Conservation (phyloP, 2,797 vertebrate genomes). For the Mormyrus proboscirostris region DNA sequence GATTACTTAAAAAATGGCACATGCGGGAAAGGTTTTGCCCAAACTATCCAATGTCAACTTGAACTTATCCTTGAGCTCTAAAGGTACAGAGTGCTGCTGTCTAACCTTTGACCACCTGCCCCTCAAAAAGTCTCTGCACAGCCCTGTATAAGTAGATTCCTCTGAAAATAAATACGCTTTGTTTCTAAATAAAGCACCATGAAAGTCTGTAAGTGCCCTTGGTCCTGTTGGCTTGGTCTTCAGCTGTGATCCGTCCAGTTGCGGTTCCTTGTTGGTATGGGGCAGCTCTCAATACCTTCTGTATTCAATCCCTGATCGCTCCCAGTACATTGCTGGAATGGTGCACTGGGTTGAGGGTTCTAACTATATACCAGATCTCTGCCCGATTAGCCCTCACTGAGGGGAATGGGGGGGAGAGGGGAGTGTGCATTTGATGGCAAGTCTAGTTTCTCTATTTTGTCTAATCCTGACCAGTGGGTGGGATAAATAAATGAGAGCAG, state of each 20-base stretch:
- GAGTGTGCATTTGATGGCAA: not conserved
- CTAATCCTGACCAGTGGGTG: not conserved
- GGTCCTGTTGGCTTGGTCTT: not conserved
- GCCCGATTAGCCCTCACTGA: not conserved
- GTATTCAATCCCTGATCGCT: not conserved
- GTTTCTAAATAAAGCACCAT: not conserved
- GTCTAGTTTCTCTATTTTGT: not conserved
- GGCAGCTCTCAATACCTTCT: not conserved
- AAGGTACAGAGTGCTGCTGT: not conserved
- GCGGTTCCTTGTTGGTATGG: not conserved
- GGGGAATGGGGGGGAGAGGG: not conserved
- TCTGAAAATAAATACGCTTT: not conserved
- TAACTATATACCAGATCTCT: not conserved
- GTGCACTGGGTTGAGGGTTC: not conserved
- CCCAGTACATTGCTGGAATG: not conserved
- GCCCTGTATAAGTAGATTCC: not conserved
- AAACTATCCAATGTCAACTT: not conserved
- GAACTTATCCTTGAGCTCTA: not conserved
- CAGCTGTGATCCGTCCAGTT: not conserved
- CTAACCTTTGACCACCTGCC: not conserved
- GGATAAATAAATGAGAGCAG: not conserved
- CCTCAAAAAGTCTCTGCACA: not conserved
- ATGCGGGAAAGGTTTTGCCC: not conserved
- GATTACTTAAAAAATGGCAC: not conserved
- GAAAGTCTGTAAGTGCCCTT: not conserved